Evolutionary conservation across 2,113 vertebrate genomes (phyloP).

Genomic region (Trochalopteron elliotii): DNA sequence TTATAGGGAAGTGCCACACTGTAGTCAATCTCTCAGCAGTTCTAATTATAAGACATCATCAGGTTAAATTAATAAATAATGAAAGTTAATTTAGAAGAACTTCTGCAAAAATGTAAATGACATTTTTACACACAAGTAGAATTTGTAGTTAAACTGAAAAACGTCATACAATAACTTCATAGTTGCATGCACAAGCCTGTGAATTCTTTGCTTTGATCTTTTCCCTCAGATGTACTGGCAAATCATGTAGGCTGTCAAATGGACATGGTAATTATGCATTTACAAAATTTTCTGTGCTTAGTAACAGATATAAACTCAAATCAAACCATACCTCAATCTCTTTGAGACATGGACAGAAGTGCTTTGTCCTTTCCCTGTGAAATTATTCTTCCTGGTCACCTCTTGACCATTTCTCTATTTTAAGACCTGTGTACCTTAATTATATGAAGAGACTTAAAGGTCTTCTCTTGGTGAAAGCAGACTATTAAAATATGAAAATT

Average conservation of each 20-base stretch:
- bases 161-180: not conserved
- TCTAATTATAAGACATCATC: conserved; percentile 63
- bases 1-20: conserved; percentile 21
- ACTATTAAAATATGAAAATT: not conserved
- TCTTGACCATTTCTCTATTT: not conserved
- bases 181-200: not conserved
- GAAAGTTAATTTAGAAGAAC: conserved; percentile 53
- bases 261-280: conserved; percentile 45
- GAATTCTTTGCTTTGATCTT: conserved; percentile 52
- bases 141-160: conserved; percentile 47
- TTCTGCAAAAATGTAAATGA: conserved; percentile 42
- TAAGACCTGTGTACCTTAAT: not conserved
- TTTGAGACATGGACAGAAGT: not conserved
- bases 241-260: conserved; percentile 49
- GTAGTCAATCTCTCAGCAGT: conserved; percentile 40
- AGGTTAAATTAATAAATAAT: conserved; percentile 66
- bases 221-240: not conserved
- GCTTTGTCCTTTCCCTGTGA: not conserved
- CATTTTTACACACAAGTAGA: conserved; percentile 49
- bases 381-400: not conserved
- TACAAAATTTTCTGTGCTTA: not conserved
- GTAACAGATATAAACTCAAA: not conserved
- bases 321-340: not conserved
- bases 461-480: not conserved
- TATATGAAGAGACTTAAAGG: not conserved